phyloP scores from a whole-genome alignment of 2,888 invertebrate genomes.

The Conops quadrifasciatus region DNA sequence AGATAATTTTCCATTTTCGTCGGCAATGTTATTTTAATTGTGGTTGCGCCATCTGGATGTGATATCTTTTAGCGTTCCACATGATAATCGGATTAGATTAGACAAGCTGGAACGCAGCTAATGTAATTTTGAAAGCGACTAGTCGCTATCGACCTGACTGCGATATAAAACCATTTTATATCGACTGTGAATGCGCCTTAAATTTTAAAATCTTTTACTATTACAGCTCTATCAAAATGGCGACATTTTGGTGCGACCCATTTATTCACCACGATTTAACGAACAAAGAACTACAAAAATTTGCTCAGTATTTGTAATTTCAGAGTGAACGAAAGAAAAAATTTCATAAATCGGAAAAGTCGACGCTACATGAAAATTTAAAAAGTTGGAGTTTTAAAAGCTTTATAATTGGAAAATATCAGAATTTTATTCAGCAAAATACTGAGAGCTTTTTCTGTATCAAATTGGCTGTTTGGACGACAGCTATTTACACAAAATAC shows the following conservation, averaged over 20 bases:
- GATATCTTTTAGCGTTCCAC: no score
- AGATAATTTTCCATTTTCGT: no score
- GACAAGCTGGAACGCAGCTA: no score
- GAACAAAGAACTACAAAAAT: slow-evolving; percentile 36
- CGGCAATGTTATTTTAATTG: no score
- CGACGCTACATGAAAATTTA: slow-evolving; percentile 50
- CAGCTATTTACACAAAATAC: slow-evolving; percentile 44
- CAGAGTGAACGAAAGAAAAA: slow-evolving; percentile 41
- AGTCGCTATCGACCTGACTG: no score
- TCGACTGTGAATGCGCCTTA: no score
- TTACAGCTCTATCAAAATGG: slow-evolving; percentile 48
- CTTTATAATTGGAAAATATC: slow-evolving; percentile 42
- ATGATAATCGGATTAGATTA: no score
- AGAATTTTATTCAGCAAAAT: slow-evolving; percentile 43
- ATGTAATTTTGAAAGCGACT: no score
- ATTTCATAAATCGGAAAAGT: slow-evolving; percentile 42
- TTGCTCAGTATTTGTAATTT: slow-evolving; percentile 41
- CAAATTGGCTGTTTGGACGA: slow-evolving; percentile 45
- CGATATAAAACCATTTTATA: no score
- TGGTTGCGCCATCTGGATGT: no score
- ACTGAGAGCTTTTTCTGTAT: slow-evolving; percentile 48
- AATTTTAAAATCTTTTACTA: slow-evolving; percentile 26
- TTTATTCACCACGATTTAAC: slow-evolving; percentile 35
- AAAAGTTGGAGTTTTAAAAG: slow-evolving; percentile 42
- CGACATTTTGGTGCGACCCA: slow-evolving; percentile 47